A percentile compares a stretch with the other conserved stretches of the same genome.
These are phyloP conservation scores for Geodia barretti DNA, from an alignment of 37 sponge, comb jelly and placozoan species.

Conservation along the genomic window DNA sequence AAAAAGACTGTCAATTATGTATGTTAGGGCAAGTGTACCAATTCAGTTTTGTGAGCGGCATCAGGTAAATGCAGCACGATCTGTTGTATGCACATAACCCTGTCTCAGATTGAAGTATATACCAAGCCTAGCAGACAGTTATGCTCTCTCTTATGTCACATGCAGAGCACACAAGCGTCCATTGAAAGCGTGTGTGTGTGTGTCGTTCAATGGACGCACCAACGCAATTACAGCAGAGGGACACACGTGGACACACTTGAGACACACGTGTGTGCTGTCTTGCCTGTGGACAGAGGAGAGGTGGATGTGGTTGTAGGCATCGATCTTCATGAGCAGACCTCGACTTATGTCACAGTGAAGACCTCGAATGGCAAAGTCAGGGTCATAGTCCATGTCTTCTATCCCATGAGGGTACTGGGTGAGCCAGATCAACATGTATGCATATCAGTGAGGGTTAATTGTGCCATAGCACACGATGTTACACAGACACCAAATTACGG, in stretches of 20 bases:
- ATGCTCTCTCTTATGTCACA: no score
- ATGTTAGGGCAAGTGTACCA: background rate
- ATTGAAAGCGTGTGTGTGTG: slow-evolving; percentile 1
- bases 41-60: background rate
- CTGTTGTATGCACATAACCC: background rate
- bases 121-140: no score
- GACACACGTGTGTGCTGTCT: no score
- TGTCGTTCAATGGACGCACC: background rate
- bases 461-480: no score
- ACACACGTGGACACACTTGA: background rate
- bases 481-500: no score
- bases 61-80: background rate
- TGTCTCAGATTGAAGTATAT: no score
- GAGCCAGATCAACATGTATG: background rate
- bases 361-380: slow-evolving; percentile 89
- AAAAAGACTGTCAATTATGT: no score
- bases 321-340: slow-evolving; percentile 89
- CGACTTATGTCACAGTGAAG: slow-evolving; percentile 83
- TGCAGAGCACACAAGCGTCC: no score
- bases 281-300: slow-evolving; percentile 83
- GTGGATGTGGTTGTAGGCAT: slow-evolving; percentile 85
- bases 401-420: slow-evolving; percentile 74
- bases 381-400: slow-evolving; percentile 70
- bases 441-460: no score
- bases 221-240: background rate